Evolutionary conservation across 1,140 invertebrate species (phyloP).

Genomic region (Papilio polyxenes): DNA sequence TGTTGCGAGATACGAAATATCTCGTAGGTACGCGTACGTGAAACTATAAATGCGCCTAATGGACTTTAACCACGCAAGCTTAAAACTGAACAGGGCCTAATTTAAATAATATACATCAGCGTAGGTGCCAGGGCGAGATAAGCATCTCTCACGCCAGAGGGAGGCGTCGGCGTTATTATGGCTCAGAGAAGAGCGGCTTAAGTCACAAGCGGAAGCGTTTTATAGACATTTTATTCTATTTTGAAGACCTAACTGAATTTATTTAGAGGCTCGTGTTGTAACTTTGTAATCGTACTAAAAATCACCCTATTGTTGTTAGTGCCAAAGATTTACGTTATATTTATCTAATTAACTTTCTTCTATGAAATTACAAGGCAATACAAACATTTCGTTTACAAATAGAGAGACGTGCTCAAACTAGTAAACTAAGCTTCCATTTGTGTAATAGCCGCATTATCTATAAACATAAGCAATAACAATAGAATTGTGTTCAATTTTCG

Average conservation of each 20-base stretch:
- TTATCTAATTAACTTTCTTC: constrained; percentile 1
- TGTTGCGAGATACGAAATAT: constrained; percentile 3
- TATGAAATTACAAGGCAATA: neutral
- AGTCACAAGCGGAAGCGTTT: constrained; percentile 27
- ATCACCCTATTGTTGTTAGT: neutral
- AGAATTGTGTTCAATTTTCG: constrained; percentile 35
- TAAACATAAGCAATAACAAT: constrained; percentile 38
- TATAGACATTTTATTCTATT: neutral
- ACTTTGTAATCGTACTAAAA: neutral
- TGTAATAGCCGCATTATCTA: constrained; percentile 30
- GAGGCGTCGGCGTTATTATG: constrained; percentile 28
- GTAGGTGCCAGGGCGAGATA: constrained; percentile 37
- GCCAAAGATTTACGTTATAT: neutral
- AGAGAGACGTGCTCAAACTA: constrained; percentile 22
- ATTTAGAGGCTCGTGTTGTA: too few relatives aligned
- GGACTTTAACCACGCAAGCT: constrained; percentile 31
- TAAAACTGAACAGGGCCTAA: constrained; percentile 29
- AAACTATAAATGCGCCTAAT: constrained; percentile 30
- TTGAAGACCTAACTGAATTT: too few relatives aligned
- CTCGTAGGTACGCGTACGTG: neutral
- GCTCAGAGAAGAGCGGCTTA: too few relatives aligned
- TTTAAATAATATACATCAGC: constrained; percentile 39
- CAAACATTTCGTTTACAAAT: neutral
- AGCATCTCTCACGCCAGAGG: constrained; percentile 33
- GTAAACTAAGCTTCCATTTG: constrained; percentile 5